Conservation (phyloP, 2,888 invertebrate genomes). For the Anoplius nigerrimus region DNA sequence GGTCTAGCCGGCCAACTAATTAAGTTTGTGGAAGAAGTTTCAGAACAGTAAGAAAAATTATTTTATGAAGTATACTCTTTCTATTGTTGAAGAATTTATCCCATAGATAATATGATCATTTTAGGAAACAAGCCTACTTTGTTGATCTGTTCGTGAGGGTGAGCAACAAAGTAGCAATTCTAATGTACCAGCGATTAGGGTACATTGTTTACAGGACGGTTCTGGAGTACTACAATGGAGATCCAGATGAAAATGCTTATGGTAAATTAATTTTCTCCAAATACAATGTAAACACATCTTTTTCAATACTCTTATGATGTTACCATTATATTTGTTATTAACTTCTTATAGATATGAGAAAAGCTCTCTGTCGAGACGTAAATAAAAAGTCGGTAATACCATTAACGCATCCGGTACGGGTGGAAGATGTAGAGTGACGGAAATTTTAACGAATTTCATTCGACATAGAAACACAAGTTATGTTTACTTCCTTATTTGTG, state of each 20-base stretch:
- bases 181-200: conserved; percentile 97
- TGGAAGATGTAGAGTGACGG: conserved; percentile 85
- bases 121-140: conserved; percentile 95
- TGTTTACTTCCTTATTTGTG: background rate
- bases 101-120: background rate
- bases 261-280: conserved; percentile 79
- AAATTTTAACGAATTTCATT: background rate
- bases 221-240: conserved; percentile 98
- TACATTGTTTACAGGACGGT: conserved; percentile 98
- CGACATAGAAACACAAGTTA: background rate
- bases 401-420: conserved; percentile 93
- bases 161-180: conserved; percentile 97
- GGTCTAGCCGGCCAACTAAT: conserved; percentile 95
- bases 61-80: background rate
- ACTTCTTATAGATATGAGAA: conserved; percentile 93
- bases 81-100: background rate
- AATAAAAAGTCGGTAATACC: conserved; percentile 95
- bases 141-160: conserved; percentile 99
- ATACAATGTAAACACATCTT: conserved; percentile 62
- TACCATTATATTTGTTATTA: background rate
- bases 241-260: conserved; percentile 99
- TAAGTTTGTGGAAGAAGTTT: conserved; percentile 95
- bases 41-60: conserved; percentile 85
- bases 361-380: conserved; percentile 94
- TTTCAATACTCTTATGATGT: conserved; percentile 2